These are phyloP conservation scores for Entosphenus tridentatus DNA, from an alignment of 2,113 vertebrate species.

Conservation along the genomic window DNA sequence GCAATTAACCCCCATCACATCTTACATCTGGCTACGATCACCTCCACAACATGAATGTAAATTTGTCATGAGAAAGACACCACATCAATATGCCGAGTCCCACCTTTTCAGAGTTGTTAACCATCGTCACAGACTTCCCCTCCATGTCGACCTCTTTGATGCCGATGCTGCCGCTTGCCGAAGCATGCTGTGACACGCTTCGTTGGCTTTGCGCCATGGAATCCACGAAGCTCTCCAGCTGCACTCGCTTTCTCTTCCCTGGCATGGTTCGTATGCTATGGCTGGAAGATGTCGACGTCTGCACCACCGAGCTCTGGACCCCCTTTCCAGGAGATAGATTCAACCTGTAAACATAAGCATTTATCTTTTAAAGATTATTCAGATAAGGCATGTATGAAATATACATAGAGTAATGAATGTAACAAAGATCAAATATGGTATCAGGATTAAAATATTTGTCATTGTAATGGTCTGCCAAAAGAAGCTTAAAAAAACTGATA, in stretches of 20 bases:
- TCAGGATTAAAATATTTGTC: too few species aligned
- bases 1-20: too few species aligned
- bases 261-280: conserved; percentile 32
- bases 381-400: too few species aligned
- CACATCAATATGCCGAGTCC: too few species aligned
- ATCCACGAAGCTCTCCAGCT: conserved; percentile 32
- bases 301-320: too few species aligned
- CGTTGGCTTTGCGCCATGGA: conserved; percentile 58
- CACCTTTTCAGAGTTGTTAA: conserved; percentile 50
- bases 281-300: conserved; percentile 26
- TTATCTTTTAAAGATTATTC: neutral
- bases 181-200: conserved; percentile 49
- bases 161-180: conserved; percentile 43
- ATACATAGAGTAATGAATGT: too few species aligned
- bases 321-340: neutral
- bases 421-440: too few species aligned
- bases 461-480: too few species aligned
- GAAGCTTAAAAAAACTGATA: too few species aligned
- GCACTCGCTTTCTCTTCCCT: conserved; percentile 50
- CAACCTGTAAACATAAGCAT: neutral
- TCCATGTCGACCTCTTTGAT: conserved; percentile 59
- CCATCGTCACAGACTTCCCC: conserved; percentile 57
- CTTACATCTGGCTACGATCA: too few species aligned
- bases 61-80: too few species aligned
- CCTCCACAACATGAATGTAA: too few species aligned